Conservation (phyloP, 2,797 vertebrate species). For the Notamacropus eugenii region DNA sequence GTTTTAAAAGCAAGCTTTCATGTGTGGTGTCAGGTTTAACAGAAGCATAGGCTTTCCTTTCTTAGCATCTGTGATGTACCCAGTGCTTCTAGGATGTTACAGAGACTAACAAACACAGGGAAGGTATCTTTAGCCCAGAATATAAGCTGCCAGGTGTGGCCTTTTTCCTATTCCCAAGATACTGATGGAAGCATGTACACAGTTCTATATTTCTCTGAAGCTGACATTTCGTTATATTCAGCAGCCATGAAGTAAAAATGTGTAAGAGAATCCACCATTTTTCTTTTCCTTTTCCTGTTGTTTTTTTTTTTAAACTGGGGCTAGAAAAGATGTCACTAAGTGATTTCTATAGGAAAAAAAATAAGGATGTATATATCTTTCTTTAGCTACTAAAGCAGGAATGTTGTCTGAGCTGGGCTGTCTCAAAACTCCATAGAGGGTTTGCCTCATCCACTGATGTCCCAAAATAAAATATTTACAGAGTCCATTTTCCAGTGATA, state of each 20-base stretch:
- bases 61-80: not conserved
- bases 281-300: not conserved
- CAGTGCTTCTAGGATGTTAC: not conserved
- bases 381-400: not conserved
- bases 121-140: constrained; percentile 7
- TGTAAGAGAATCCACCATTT: not conserved
- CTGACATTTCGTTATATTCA: constrained; percentile 18
- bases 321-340: not conserved
- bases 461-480: not conserved
- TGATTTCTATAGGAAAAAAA: not conserved
- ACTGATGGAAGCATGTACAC: constrained; percentile 12
- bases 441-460: constrained; percentile 14
- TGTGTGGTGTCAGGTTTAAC: not conserved
- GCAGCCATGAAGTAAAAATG: not conserved
- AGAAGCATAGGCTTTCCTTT: not conserved
- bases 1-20: not conserved
- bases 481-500: not conserved
- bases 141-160: not conserved
- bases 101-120: constrained; percentile 3
- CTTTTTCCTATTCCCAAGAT: not conserved
- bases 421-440: not conserved
- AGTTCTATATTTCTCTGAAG: constrained; percentile 51
- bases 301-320: not conserved
- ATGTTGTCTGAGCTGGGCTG: not conserved
- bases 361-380: not conserved